Percentiles rank a stretch among this genome's conserved stretches.
phyloP scores from a whole-genome alignment of 2,888 invertebrate genomes.

The Chloroclystis v-ata region DNA sequence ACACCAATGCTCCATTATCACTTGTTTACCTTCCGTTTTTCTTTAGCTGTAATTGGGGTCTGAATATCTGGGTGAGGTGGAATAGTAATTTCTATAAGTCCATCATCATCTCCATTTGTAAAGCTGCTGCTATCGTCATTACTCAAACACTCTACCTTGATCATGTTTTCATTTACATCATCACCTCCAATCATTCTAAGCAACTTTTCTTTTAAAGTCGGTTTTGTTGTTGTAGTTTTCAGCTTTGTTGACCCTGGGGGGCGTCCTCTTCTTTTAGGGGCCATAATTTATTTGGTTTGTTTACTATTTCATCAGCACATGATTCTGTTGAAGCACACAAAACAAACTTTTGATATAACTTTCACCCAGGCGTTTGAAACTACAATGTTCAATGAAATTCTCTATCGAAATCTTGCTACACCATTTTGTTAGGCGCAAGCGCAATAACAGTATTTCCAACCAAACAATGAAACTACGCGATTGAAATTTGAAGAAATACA shows the following conservation, averaged over 20 bases:
- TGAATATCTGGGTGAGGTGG: no score
- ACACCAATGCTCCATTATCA: no score
- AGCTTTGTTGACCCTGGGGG: constrained; percentile 45
- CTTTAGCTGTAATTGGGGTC: constrained; percentile 1
- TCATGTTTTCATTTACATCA: constrained; percentile 9
- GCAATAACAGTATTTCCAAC: constrained; percentile 15
- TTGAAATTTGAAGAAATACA: background rate
- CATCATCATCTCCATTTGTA: constrained; percentile 21
- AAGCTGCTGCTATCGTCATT: constrained; percentile 19
- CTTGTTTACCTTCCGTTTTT: constrained; percentile 17
- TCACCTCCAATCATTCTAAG: constrained; percentile 10
- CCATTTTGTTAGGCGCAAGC: constrained; percentile 31
- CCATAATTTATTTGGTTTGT: constrained; percentile 43
- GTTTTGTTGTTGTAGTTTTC: constrained; percentile 28
- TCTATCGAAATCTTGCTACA: constrained; percentile 26
- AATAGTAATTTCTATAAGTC: constrained; percentile 9
- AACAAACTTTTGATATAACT: constrained; percentile 60
- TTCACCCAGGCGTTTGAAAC: constrained; percentile 65
- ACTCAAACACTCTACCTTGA: constrained; percentile 14
- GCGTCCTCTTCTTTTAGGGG: constrained; percentile 55
- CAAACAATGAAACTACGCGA: background rate
- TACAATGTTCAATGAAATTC: constrained; percentile 12
- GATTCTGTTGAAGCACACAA: constrained; percentile 7
- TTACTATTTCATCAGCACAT: background rate
- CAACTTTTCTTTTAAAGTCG: constrained; percentile 14